Percentiles rank a stretch among this genome's conserved stretches.
Conservation (phyloP, 2,888 invertebrate species). For the Temnothorax ravouxi region DNA sequence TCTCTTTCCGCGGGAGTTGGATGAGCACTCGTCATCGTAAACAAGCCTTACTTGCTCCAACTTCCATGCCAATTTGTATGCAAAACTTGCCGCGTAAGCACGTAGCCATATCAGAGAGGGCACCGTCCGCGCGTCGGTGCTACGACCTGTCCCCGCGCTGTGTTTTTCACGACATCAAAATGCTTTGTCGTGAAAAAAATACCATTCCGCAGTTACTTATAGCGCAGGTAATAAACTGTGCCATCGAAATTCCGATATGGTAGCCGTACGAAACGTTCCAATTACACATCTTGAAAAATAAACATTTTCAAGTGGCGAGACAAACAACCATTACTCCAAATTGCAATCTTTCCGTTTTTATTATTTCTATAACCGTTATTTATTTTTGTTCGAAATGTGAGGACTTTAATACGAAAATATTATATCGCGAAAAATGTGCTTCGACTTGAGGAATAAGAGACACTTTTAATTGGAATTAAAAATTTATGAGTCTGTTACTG, state of each 20-base stretch:
- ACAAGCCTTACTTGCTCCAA: slow-evolving; percentile 68
- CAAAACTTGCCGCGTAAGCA: slow-evolving; percentile 71
- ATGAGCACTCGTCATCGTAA: slow-evolving; percentile 75
- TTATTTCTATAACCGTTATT: not conserved
- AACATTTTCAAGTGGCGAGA: not conserved
- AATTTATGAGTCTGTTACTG: not conserved
- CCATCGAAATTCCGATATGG: not conserved
- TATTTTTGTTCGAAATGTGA: not conserved
- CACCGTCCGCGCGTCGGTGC: not conserved
- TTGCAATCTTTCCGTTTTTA: slow-evolving; percentile 16
- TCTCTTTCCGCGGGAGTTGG: slow-evolving; percentile 61
- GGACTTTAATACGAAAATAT: not conserved
- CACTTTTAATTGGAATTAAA: not conserved
- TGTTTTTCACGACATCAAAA: slow-evolving; percentile 2
- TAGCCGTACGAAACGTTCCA: not conserved
- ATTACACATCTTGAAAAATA: not conserved
- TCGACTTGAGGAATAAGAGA: not conserved
- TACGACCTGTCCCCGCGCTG: not conserved
- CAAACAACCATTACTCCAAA: not conserved
- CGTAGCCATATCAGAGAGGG: slow-evolving; percentile 58
- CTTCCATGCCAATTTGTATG: slow-evolving; percentile 74
- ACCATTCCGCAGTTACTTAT: not conserved
- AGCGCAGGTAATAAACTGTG: not conserved
- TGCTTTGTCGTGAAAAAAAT: slow-evolving; percentile 26
- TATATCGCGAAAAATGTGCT: not conserved